Evolutionary conservation across 2,113 vertebrate species (phyloP).

Genomic region (Hyla sarda): DNA sequence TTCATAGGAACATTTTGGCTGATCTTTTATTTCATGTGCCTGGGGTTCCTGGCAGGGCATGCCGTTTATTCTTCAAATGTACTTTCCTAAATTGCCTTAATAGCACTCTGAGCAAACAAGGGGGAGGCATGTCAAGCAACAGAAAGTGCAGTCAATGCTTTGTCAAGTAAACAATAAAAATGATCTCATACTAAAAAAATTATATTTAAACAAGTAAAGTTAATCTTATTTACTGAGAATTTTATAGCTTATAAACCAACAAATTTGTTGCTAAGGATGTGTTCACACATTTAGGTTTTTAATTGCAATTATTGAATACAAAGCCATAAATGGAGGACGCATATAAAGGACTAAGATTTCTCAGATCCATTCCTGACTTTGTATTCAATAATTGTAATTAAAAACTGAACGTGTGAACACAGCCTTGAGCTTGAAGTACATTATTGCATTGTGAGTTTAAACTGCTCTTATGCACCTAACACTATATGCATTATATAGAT

Average conservation of each 20-base stretch:
- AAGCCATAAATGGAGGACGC: no score
- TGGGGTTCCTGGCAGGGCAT: conserved; percentile 18
- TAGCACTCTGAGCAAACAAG: background rate
- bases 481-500: no score
- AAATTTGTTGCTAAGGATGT: no score
- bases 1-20: background rate
- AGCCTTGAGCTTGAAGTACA: no score
- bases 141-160: background rate
- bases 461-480: no score
- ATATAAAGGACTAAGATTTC: no score
- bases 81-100: conserved; percentile 13
- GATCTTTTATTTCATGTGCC: background rate
- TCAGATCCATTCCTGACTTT: no score
- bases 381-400: no score
- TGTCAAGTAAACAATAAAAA: background rate
- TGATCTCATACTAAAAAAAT: background rate
- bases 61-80: background rate
- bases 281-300: no score
- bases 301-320: no score
- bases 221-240: background rate
- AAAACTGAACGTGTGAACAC: no score
- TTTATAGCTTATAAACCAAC: background rate
- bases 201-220: background rate
- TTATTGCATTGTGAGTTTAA: no score
- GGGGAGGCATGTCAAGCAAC: background rate